Base-by-base conservation (phyloP, 2,888 invertebrate species). In the Clanis bilineata region DNA sequence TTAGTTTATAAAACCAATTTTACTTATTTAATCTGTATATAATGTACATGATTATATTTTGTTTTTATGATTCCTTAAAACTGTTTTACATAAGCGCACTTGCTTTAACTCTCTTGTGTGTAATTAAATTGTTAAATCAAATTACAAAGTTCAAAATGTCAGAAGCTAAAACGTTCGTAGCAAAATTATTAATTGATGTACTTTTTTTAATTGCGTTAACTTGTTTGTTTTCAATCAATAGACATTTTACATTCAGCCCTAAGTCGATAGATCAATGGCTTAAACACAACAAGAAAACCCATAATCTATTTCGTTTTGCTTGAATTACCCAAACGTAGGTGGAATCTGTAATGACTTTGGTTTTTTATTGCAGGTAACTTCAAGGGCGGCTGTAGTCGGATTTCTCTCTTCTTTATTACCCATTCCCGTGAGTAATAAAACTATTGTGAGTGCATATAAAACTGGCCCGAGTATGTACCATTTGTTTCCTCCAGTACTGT, bases 361-460 rank as follows among this genome's bases (percentile, higher is more conserved):
- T 51, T 51, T 51, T 51, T 51, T 51, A 51, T 51, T 51, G 18
- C 51, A 51, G 51, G 51, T 51, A 51, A 51, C 43, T 58, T 58
- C 58, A 58, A 58, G 58, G 58, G 18, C 58, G 43, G 44, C 45
- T 12, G 57, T 51, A 47, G 57, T 32, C 41, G 58, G 58, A 38
- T 58, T 39, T 51, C 38, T 58, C 36, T 28, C 58, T 57, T 5
- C 55, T 59, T 59, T 59, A 59, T 56, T 38, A 55, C 56, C 59
- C 56, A 55, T 59, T 59, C 44, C 56, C 59, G 44, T 23, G 43
- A 44, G 59, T 45, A 56, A 55, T 59, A 56, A 59, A 59, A 56
- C 56, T 43, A 43, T 51, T 32, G 51, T 51, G 32, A 32, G 51
- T 51, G 51, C 51, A 51, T 51, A 51, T 51, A 51, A 51, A 51